A percentile compares a stretch with the other conserved stretches of the same genome.
These are phyloP conservation scores for Flexamia atlantica DNA, from an alignment of 2,888 invertebrate species.

Conservation along the genomic window DNA sequence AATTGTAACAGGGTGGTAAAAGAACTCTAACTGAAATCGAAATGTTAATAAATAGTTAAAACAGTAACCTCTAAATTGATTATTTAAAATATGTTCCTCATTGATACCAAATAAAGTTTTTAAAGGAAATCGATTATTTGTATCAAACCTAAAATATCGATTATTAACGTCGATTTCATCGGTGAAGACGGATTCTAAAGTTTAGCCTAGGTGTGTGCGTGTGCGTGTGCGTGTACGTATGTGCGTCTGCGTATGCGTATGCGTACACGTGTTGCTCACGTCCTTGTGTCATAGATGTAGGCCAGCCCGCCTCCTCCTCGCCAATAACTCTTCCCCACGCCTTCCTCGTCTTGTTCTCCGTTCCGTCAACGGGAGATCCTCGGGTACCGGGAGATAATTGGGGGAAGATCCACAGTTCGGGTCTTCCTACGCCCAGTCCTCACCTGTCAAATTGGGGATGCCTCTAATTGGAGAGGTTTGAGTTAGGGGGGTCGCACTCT, in stretches of 20 bases:
- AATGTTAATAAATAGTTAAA: too few relatives aligned
- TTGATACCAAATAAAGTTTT: too few relatives aligned
- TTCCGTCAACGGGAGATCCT: constrained; percentile 41
- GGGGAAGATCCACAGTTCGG: constrained; percentile 38
- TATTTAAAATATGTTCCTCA: too few relatives aligned
- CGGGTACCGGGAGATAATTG: too few relatives aligned
- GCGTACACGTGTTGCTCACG: constrained; percentile 33
- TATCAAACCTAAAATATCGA: too few relatives aligned
- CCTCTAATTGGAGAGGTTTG: constrained; percentile 46
- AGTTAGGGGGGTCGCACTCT: constrained; percentile 35
- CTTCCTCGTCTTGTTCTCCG: constrained; percentile 16
- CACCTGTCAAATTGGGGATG: constrained; percentile 46
- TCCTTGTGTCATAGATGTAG: constrained; percentile 50
- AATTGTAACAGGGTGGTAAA: too few relatives aligned
- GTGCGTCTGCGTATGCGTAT: constrained; percentile 49
- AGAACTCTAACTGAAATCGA: too few relatives aligned
- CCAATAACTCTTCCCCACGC: constrained; percentile 57
- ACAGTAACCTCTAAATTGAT: too few relatives aligned
- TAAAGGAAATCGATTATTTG: too few relatives aligned
- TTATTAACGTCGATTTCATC: too few relatives aligned
- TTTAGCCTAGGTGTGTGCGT: too few relatives aligned
- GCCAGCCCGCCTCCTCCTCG: constrained; percentile 38
- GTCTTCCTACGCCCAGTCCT: constrained; percentile 40
- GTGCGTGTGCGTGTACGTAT: constrained; percentile 5
- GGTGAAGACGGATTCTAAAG: too few relatives aligned